These are phyloP conservation scores for Netelia melanura DNA, from an alignment of 2,888 invertebrate genomes.

Conservation along the genomic window DNA sequence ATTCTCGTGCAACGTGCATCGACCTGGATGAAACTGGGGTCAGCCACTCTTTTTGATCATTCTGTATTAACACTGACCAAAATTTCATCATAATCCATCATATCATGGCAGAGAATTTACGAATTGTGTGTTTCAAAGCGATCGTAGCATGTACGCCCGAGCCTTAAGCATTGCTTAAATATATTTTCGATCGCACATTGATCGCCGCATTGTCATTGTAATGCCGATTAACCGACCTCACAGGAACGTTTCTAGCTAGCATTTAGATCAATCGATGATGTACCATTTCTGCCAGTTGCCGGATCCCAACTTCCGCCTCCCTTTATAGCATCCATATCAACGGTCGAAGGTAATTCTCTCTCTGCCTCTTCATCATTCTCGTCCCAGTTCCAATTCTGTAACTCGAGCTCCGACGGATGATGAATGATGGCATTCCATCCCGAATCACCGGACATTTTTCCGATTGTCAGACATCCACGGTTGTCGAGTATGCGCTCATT, in stretches of 20 bases:
- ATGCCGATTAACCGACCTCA: no score
- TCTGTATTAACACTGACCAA: no score
- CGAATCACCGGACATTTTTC: constrained; percentile 84
- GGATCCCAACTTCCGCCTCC: constrained; percentile 84
- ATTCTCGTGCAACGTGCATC: no score
- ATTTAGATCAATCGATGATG: background rate
- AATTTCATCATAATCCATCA: no score
- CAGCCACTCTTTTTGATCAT: no score
- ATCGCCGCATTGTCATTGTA: no score
- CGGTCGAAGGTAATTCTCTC: constrained; percentile 88
- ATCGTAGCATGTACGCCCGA: no score
- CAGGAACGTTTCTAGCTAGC: background rate
- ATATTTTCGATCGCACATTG: no score
- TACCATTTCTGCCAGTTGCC: constrained; percentile 81
- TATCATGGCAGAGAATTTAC: no score
- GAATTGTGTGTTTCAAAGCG: no score
- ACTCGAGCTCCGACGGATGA: constrained; percentile 86
- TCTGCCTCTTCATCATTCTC: constrained; percentile 87
- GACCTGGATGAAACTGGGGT: no score
- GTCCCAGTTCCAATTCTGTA: constrained; percentile 84
- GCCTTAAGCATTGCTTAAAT: no score
- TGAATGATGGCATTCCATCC: constrained; percentile 87
- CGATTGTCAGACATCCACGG: constrained; percentile 79
- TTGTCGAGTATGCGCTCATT: constrained; percentile 77
- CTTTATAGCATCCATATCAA: constrained; percentile 89